A percentile compares a stretch with the other conserved stretches of the same genome.
These are phyloP conservation scores for Erythrolamprus reginae DNA, from an alignment of 2,113 vertebrate genomes.

Conservation along the genomic window DNA sequence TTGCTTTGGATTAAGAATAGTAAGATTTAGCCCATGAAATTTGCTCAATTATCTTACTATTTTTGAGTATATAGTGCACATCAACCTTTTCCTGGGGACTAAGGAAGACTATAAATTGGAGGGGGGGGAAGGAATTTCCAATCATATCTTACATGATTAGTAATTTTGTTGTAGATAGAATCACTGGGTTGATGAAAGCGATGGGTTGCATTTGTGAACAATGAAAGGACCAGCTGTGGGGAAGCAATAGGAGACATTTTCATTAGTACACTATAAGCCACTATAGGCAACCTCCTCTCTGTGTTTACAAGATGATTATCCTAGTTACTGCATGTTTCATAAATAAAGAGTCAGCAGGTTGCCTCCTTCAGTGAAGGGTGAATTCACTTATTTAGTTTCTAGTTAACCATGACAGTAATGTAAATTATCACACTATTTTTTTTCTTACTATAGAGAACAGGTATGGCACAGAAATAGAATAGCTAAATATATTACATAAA, in stretches of 20 bases:
- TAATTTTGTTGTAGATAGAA: background rate
- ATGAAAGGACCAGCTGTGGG: background rate
- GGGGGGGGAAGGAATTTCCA: background rate
- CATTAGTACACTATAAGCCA: background rate
- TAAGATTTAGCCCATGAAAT: background rate
- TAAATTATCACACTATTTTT: background rate
- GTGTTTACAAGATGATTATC: constrained; percentile 3
- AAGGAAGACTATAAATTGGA: background rate
- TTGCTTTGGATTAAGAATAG: background rate
- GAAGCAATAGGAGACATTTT: background rate
- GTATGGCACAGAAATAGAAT: background rate
- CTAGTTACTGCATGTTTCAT: background rate
- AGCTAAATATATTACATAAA: background rate
- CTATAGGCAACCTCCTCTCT: background rate
- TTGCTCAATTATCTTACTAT: background rate
- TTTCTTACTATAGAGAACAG: background rate
- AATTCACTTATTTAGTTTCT: background rate
- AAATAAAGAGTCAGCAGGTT: background rate
- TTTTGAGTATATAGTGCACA: background rate
- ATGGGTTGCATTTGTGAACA: background rate
- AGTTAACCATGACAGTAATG: background rate
- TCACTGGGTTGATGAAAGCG: background rate
- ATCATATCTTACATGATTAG: background rate
- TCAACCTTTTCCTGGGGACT: background rate
- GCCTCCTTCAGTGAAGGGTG: background rate